Evolutionary conservation across 2,113 vertebrate species (phyloP).

Genomic region (Sterrhoptilus dennistouni): DNA sequence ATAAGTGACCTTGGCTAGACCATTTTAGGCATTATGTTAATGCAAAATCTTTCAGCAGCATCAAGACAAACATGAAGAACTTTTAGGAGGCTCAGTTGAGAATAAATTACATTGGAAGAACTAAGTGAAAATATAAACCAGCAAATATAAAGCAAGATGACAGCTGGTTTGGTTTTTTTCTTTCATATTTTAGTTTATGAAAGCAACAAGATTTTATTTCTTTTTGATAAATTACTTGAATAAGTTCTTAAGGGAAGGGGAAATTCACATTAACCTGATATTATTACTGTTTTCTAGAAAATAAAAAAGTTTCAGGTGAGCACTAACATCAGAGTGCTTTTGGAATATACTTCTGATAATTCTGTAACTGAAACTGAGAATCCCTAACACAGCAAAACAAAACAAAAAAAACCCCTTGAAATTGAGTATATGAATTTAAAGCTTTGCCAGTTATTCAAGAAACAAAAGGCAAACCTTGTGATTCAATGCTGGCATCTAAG

Average conservation of each 20-base stretch:
- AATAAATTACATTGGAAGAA: not conserved
- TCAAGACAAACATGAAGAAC: not conserved
- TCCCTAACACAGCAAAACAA: not conserved
- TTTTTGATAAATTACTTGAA: not conserved
- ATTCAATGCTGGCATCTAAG: not conserved
- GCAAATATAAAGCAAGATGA: not conserved
- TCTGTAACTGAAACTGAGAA: not conserved
- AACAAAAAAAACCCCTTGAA: accelerated
- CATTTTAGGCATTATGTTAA: not conserved
- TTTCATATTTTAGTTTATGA: not conserved
- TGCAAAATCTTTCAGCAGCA: not conserved
- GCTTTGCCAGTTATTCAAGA: not conserved
- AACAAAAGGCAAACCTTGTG: not conserved
- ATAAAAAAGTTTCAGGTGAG: not conserved
- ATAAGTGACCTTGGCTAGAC: not conserved
- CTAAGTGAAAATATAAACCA: not conserved
- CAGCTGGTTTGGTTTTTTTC: not conserved
- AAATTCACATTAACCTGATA: not conserved
- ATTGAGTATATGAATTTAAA: not conserved
- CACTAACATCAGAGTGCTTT: not conserved
- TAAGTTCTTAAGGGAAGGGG: not conserved
- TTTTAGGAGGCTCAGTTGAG: not conserved
- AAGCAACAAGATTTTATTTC: not conserved
- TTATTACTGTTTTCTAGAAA: not conserved
- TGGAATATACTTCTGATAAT: not conserved